Conservation (phyloP, 2,888 invertebrate genomes). For the Hirtodrosophila alboralis region DNA sequence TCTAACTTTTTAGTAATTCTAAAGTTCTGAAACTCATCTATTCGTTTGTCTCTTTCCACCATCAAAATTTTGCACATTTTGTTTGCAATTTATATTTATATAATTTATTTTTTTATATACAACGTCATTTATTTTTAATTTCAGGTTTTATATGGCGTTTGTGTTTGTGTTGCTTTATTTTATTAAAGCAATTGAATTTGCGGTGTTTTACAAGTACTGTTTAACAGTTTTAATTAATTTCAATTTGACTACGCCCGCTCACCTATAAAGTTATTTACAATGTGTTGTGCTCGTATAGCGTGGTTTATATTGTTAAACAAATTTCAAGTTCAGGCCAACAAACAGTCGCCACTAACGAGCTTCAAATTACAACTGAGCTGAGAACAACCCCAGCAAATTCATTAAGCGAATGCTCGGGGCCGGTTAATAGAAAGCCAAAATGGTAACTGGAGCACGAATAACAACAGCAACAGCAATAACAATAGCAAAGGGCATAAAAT, state of each 20-base stretch:
- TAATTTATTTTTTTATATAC: constrained; percentile 8
- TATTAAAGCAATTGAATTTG: constrained; percentile 46
- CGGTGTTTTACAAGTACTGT: constrained; percentile 26
- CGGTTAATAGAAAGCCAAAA: constrained; percentile 38
- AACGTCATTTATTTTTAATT: constrained; percentile 18
- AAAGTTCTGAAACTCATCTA: background rate
- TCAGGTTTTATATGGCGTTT: constrained; percentile 12
- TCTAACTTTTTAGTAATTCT: constrained; percentile 11
- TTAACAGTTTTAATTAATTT: constrained; percentile 42
- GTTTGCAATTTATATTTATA: constrained; percentile 20
- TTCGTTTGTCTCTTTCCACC: background rate
- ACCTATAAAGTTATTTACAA: constrained; percentile 35
- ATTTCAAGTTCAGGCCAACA: constrained; percentile 72
- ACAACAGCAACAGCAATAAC: constrained; percentile 12
- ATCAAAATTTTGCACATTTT: constrained; percentile 25
- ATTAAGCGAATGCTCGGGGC: constrained; percentile 54
- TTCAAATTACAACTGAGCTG: constrained; percentile 80
- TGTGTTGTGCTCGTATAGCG: constrained; percentile 1
- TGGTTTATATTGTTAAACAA: constrained; percentile 38
- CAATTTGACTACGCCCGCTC: constrained; percentile 45
- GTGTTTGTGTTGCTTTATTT: constrained; percentile 11
- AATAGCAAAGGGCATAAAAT: constrained; percentile 52
- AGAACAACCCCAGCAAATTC: constrained; percentile 55
- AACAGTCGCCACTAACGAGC: constrained; percentile 72
- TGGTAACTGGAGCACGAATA: constrained; percentile 72